Conservation (phyloP, 1,140 invertebrate species). For the Drosophila sechellia region DNA sequence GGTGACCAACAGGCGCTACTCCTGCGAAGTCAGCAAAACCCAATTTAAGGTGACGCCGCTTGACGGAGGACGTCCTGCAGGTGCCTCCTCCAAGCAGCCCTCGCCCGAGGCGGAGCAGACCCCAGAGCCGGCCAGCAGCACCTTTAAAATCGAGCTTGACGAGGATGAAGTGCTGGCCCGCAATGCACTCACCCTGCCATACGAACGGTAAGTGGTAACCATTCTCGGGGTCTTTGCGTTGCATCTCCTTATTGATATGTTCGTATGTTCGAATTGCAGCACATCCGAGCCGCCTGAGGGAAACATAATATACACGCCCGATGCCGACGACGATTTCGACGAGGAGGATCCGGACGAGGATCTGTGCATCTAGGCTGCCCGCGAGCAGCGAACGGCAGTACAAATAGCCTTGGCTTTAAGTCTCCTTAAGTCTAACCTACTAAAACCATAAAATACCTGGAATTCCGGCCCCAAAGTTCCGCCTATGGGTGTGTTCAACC, state of each 20-base stretch:
- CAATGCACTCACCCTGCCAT: slow-evolving; percentile 81
- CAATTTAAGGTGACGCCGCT: slow-evolving; percentile 61
- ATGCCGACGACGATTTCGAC: slow-evolving; percentile 86
- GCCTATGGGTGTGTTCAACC: slow-evolving; percentile 12
- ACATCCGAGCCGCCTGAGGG: slow-evolving; percentile 72
- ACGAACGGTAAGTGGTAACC: slow-evolving; percentile 67
- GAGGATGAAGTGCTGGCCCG: slow-evolving; percentile 81
- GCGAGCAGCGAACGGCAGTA: slow-evolving; percentile 64
- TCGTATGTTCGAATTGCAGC: slow-evolving; percentile 21
- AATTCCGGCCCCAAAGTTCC: slow-evolving; percentile 29
- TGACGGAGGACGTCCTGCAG: background rate
- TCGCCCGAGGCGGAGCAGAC: slow-evolving; percentile 11
- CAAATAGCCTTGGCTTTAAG: slow-evolving; percentile 81
- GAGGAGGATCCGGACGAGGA: slow-evolving; percentile 86
- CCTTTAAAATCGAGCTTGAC: slow-evolving; percentile 81
- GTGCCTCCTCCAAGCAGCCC: slow-evolving; percentile 7
- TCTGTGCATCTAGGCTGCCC: slow-evolving; percentile 62
- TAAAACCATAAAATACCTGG: slow-evolving; percentile 39
- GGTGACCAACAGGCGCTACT: slow-evolving; percentile 63
- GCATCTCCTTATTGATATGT: background rate
- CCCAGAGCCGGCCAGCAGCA: slow-evolving; percentile 45
- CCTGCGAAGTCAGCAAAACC: slow-evolving; percentile 61
- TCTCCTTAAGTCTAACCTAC: slow-evolving; percentile 58
- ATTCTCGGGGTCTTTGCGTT: no score
- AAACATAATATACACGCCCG: slow-evolving; percentile 86